Evolutionary conservation across 2,113 vertebrate species (phyloP).

Genomic region (Eretmodus cyanostictus): DNA sequence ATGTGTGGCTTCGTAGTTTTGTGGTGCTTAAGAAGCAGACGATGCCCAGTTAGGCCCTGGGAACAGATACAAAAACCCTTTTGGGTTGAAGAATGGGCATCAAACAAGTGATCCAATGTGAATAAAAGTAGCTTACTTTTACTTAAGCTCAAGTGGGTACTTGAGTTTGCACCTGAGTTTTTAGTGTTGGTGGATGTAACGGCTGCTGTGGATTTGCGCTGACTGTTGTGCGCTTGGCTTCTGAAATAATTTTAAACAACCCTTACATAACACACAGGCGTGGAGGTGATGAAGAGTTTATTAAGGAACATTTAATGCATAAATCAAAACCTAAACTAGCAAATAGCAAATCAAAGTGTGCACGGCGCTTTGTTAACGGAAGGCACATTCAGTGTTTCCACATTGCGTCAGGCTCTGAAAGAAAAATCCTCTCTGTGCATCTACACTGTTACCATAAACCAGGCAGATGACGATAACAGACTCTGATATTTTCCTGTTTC

Average conservation of each 20-base stretch:
- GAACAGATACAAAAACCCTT: not conserved
- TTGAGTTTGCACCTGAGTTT: not conserved
- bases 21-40: not conserved
- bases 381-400: not conserved
- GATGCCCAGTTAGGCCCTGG: not conserved
- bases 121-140: not conserved
- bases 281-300: not conserved
- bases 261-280: not conserved
- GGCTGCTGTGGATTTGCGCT: not conserved
- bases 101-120: not conserved
- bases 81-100: not conserved
- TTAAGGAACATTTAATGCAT: not conserved
- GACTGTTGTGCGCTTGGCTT: not conserved
- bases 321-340: not conserved
- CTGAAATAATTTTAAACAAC: not conserved
- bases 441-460: not conserved
- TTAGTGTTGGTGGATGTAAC: not conserved
- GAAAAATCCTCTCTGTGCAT: not conserved
- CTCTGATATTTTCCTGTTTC: not conserved
- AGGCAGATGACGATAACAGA: not conserved
- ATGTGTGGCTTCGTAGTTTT: not conserved
- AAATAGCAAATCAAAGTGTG: not conserved
- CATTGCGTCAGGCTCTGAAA: not conserved
- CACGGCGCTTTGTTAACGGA: not conserved
- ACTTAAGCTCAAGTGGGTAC: not conserved